These are phyloP conservation scores for Rhamnusium bicolor DNA, from an alignment of 2,888 invertebrate genomes.

Conservation along the genomic window DNA sequence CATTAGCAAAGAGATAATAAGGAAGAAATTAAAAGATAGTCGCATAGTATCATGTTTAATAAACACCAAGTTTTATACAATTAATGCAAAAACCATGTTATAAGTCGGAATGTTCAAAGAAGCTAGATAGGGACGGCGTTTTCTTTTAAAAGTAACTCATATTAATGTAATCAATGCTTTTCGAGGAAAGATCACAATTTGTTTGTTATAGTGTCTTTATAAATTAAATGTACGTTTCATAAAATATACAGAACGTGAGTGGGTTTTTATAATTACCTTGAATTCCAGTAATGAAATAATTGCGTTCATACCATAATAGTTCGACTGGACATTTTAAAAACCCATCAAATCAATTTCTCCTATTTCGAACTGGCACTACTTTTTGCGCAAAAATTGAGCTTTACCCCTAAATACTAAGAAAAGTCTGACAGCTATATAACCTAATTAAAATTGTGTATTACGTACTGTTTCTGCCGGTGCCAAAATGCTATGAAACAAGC, in stretches of 20 bases:
- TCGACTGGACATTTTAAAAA: not conserved
- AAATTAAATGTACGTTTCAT: conserved; percentile 25
- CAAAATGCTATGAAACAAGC: too few relatives aligned
- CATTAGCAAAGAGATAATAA: conserved; percentile 53
- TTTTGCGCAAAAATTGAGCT: too few relatives aligned
- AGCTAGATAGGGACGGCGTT: conserved; percentile 31
- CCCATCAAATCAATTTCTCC: too few relatives aligned
- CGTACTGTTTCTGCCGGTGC: too few relatives aligned
- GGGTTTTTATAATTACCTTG: not conserved
- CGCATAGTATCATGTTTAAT: conserved; percentile 52
- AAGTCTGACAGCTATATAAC: too few relatives aligned
- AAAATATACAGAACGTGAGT: conserved; percentile 18
- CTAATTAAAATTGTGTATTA: too few relatives aligned
- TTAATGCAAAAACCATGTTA: conserved; percentile 56
- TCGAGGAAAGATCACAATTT: conserved; percentile 32
- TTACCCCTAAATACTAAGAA: too few relatives aligned
- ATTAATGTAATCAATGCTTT: conserved; percentile 8
- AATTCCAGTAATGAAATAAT: not conserved
- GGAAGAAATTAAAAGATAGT: conserved; percentile 59
- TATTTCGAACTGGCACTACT: not conserved
- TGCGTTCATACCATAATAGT: not conserved
- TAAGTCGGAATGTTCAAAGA: conserved; percentile 53
- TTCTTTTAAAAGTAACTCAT: conserved; percentile 14
- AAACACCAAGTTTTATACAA: conserved; percentile 52
- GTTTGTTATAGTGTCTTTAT: conserved; percentile 10